These are phyloP conservation scores for Drosophila santomea DNA, from an alignment of 1,140 invertebrate species.

Conservation along the genomic window DNA sequence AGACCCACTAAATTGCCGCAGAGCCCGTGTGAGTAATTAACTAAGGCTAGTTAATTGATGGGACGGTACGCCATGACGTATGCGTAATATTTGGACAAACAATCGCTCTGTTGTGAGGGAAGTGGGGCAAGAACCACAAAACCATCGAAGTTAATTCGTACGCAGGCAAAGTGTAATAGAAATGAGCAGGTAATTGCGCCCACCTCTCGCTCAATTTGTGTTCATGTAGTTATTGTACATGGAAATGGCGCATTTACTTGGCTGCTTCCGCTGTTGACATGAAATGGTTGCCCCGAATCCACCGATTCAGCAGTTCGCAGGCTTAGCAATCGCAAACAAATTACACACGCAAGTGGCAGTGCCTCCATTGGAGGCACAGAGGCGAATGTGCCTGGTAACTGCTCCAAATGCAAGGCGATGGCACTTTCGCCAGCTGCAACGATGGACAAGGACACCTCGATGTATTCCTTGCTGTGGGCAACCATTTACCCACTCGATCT, in stretches of 20 bases:
- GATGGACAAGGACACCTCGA: slow-evolving; percentile 42
- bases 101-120: slow-evolving; percentile 11
- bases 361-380: background rate
- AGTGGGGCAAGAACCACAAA: background rate
- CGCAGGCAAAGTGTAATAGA: slow-evolving; percentile 8
- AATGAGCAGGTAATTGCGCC: background rate
- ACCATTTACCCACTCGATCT: slow-evolving; percentile 19
- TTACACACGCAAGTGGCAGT: slow-evolving; percentile 43
- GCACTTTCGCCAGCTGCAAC: slow-evolving; percentile 55
- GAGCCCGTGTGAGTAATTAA: slow-evolving; percentile 36
- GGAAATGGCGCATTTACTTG: slow-evolving; percentile 72
- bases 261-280: slow-evolving; percentile 75
- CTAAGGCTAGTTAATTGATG: slow-evolving; percentile 66
- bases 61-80: slow-evolving; percentile 43
- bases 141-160: slow-evolving; percentile 28
- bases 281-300: slow-evolving; percentile 49
- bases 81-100: slow-evolving; percentile 59
- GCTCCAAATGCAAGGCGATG: slow-evolving; percentile 33
- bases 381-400: slow-evolving; percentile 29
- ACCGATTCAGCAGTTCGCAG: background rate
- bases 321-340: slow-evolving; percentile 26
- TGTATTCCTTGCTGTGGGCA: slow-evolving; percentile 9
- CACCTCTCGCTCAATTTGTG: slow-evolving; percentile 40
- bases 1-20: slow-evolving; percentile 42
- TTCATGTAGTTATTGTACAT: slow-evolving; percentile 61